Conservation (phyloP, 2,797 vertebrate genomes). For the Saxicola maurus region DNA sequence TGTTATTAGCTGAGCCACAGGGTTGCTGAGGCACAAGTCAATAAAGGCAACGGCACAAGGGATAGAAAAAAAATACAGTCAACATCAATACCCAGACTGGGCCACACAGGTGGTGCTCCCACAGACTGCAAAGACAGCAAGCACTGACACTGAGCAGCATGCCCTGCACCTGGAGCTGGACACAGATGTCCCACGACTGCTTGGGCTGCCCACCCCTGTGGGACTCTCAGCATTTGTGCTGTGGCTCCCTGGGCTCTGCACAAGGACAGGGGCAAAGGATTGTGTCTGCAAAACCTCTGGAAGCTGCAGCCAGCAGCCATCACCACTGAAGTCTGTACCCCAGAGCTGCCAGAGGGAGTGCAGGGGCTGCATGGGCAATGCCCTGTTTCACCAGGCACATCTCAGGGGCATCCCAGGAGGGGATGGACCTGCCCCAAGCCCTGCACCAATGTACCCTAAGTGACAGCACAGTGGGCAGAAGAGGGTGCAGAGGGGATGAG, state of each 20-base stretch:
- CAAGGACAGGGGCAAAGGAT: background rate
- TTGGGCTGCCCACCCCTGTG: background rate
- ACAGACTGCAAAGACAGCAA: background rate
- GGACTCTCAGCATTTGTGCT: background rate
- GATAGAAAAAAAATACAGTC: background rate
- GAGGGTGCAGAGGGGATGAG: background rate
- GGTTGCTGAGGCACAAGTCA: background rate
- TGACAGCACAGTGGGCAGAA: background rate
- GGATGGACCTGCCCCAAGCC: rapidly evolving
- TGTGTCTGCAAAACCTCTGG: background rate
- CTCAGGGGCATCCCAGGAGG: background rate
- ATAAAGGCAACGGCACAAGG: background rate
- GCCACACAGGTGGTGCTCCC: background rate
- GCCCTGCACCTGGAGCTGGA: background rate
- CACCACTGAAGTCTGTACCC: background rate
- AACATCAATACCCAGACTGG: background rate
- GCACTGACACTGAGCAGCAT: background rate
- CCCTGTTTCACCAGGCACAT: background rate
- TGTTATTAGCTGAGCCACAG: background rate
- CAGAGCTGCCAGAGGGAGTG: background rate
- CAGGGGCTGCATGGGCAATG: background rate
- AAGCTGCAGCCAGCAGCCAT: background rate
- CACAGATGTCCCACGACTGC: rapidly evolving
- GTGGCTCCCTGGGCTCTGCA: background rate
- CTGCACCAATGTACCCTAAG: rapidly evolving